These are phyloP conservation scores for Oriolus oriolus DNA, from an alignment of 2,113 vertebrate species.

Conservation along the genomic window DNA sequence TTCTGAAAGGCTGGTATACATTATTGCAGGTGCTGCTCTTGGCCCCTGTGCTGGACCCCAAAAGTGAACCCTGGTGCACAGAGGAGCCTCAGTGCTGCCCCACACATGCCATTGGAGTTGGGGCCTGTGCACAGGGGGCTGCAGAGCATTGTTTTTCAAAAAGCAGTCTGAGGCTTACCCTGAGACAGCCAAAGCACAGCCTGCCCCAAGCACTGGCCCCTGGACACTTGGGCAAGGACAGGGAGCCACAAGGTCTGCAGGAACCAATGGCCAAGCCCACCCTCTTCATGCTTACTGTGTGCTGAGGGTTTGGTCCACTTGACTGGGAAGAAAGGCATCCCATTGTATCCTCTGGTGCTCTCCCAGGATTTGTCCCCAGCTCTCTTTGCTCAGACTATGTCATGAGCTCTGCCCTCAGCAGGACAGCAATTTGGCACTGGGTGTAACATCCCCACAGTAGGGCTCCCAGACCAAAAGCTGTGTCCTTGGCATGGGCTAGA, in stretches of 20 bases:
- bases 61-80: background rate
- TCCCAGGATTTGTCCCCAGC: background rate
- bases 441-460: background rate
- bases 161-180: background rate
- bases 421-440: background rate
- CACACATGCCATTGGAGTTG: accelerated
- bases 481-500: background rate
- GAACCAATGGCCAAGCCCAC: accelerated
- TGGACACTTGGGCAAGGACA: background rate
- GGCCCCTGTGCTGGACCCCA: background rate
- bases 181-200: background rate
- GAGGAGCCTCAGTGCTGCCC: background rate
- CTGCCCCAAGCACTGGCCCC: background rate
- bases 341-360: background rate
- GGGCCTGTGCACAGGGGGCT: background rate
- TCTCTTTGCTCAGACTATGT: background rate
- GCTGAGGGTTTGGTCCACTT: background rate
- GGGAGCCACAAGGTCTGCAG: background rate
- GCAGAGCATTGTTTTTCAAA: background rate
- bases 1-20: background rate
- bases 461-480: background rate
- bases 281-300: background rate
- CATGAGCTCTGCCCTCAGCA: background rate
- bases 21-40: background rate
- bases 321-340: background rate